Evolutionary conservation across 2,797 vertebrate species (phyloP).

Genomic region (Chanos chanos): DNA sequence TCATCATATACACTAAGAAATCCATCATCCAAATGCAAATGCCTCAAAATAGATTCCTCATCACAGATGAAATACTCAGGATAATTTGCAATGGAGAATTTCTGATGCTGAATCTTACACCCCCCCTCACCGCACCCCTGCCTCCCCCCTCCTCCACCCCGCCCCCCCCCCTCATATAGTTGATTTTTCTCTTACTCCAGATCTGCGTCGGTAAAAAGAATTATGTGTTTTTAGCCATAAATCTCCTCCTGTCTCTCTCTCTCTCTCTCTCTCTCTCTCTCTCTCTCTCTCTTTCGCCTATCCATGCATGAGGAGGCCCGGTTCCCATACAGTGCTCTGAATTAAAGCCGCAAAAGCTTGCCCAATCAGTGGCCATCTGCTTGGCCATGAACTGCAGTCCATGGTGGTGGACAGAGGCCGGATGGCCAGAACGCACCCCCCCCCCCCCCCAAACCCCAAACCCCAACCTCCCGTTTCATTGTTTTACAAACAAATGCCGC

Average conservation of each 20-base stretch:
- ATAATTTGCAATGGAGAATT: constrained; percentile 8
- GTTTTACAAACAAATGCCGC: constrained; percentile 73
- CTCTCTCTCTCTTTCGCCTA: constrained; percentile 74
- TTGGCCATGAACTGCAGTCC: constrained; percentile 75
- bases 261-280: constrained; percentile 71
- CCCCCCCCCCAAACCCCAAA: no score
- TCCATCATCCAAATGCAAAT: not conserved
- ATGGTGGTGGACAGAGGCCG: constrained; percentile 64
- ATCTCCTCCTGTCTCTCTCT: constrained; percentile 73
- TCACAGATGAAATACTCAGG: constrained; percentile 2
- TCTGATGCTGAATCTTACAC: constrained; percentile 6
- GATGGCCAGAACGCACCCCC: constrained; percentile 55
- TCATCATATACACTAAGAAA: constrained; percentile 5
- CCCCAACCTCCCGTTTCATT: constrained; percentile 58
- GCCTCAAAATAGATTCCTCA: constrained; percentile 1
- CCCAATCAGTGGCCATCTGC: constrained; percentile 88
- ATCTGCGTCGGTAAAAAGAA: constrained; percentile 67
- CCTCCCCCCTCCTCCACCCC: not conserved
- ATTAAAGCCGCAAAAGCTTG: constrained; percentile 79
- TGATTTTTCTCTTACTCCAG: constrained; percentile 18
- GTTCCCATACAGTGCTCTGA: constrained; percentile 83
- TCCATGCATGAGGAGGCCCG: constrained; percentile 78
- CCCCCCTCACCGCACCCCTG: not conserved
- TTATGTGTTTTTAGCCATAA: constrained; percentile 74
- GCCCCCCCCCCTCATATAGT: not conserved